Base-by-base conservation (phyloP, 2,888 invertebrate genomes). In the Aradus depressus region DNA sequence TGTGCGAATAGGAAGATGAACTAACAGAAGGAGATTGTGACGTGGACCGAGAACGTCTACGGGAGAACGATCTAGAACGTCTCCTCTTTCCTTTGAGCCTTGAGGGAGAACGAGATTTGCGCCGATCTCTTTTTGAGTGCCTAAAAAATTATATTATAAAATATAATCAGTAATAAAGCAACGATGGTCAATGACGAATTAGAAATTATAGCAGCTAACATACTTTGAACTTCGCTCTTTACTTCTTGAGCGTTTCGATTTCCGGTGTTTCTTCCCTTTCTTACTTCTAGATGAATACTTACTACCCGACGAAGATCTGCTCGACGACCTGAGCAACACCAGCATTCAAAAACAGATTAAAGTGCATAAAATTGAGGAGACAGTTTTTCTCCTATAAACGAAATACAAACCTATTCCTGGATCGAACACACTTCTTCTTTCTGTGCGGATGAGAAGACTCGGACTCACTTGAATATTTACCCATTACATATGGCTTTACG, bases 401-500 rank as follows among this genome's bases (percentile, higher is more conserved):
- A 28, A 32, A 43, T 21, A 19, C 19, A 18, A 23, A 47, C 47
- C 47, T 47, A 22, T 47, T 47, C 19, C 35, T 43, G 31, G 39
- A 31, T 4, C 26, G 22, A 25, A 48, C 37, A 16, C 44, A 42
- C 16, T 53, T 55, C 48, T 51, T 55, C 22, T 47, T 50, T 28
- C 50, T 49, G 28, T 49, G 25, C 22, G 39, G 37, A 32, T 52
- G 50, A 6, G 55, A 59, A 1, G 56, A 53, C 23, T 58, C 59
- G 28, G 59, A 59, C 50, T 57, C 59, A 53, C 56, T 56, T 6
- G 60, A 59, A 42, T 60, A 57, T 28, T 50, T 56, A 16, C 60
- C 54, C 55, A 58, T 63, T 63, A n/a, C n/a, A n/a, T n/a, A n/a
- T n/a, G n/a, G n/a, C n/a, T n/a, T n/a, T n/a, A n/a, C n/a, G n/a